phyloP scores from a whole-genome alignment of 1,140 invertebrate species.

The Drosophila simulans region DNA sequence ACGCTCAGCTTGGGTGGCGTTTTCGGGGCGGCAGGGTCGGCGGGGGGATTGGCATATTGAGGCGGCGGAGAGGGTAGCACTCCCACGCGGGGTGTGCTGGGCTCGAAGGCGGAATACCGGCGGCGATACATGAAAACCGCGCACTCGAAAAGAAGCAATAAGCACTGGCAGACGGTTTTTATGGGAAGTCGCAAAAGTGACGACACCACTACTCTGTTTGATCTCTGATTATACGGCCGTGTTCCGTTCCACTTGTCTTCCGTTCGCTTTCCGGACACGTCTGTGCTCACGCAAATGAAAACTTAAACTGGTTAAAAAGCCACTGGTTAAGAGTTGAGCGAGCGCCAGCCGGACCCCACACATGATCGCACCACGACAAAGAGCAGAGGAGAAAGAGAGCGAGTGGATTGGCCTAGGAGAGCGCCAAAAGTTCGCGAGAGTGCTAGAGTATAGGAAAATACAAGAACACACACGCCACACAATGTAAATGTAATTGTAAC shows the following conservation, averaged over 20 bases:
- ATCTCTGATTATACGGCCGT: slow-evolving; percentile 16
- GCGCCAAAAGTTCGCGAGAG: slow-evolving; percentile 28
- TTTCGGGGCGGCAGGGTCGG: slow-evolving; percentile 24
- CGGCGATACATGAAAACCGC: slow-evolving; percentile 75
- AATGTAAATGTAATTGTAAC: slow-evolving; percentile 58
- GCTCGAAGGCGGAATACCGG: slow-evolving; percentile 78
- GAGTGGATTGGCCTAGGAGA: slow-evolving; percentile 14
- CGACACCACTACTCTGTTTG: slow-evolving; percentile 26
- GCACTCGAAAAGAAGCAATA: slow-evolving; percentile 24
- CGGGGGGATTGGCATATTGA: not conserved
- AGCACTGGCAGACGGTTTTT: slow-evolving; percentile 36
- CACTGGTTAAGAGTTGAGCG: slow-evolving; percentile 72
- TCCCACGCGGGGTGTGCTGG: slow-evolving; percentile 72
- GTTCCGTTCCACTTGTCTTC: slow-evolving; percentile 19
- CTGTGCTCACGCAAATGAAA: slow-evolving; percentile 70
- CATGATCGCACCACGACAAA: slow-evolving; percentile 49
- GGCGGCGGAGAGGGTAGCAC: slow-evolving; percentile 55
- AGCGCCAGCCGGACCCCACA: slow-evolving; percentile 44
- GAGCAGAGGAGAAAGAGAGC: slow-evolving; percentile 1
- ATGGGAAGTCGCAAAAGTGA: slow-evolving; percentile 25
- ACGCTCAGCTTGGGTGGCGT: slow-evolving; percentile 56
- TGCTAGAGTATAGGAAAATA: slow-evolving; percentile 69
- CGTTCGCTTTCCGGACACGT: slow-evolving; percentile 64
- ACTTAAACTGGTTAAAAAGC: slow-evolving; percentile 59
- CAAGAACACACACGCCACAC: slow-evolving; percentile 30